Evolutionary conservation across 1,140 invertebrate genomes (phyloP).

Genomic region (Hirudo medicinalis): DNA sequence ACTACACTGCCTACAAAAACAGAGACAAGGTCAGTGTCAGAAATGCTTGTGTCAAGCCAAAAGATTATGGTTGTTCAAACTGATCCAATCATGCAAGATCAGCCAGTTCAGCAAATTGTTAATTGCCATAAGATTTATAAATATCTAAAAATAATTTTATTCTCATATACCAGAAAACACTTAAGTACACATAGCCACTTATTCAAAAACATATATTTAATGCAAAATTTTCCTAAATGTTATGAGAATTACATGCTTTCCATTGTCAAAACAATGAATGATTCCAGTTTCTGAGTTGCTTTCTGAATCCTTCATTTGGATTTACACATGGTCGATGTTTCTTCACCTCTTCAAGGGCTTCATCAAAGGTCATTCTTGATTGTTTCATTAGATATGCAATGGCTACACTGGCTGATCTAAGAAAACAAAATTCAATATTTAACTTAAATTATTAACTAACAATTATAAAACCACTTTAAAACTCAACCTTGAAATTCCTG

Average conservation of each 20-base stretch:
- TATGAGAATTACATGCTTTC: neutral
- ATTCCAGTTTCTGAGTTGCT: slow-evolving; percentile 3
- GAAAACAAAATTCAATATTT: neutral
- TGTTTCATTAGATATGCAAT: neutral
- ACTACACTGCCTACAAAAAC: too few species aligned
- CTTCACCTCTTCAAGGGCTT: neutral
- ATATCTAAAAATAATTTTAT: too few species aligned
- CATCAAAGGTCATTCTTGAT: neutral
- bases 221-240: too few species aligned
- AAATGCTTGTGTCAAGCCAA: too few species aligned
- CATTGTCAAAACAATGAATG: neutral
- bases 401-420: neutral
- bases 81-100: too few species aligned
- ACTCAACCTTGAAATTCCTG: slow-evolving; percentile 7
- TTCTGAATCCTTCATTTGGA: neutral
- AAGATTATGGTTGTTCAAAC: too few species aligned
- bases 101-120: too few species aligned
- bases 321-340: neutral
- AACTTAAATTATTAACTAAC: neutral
- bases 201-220: too few species aligned
- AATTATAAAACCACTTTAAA: neutral
- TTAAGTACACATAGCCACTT: too few species aligned
- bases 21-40: too few species aligned
- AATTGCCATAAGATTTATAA: too few species aligned
- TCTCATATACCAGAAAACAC: too few species aligned